Base-by-base conservation (phyloP, 2,113 vertebrate genomes). In the Onychorhynchus coronatus region DNA sequence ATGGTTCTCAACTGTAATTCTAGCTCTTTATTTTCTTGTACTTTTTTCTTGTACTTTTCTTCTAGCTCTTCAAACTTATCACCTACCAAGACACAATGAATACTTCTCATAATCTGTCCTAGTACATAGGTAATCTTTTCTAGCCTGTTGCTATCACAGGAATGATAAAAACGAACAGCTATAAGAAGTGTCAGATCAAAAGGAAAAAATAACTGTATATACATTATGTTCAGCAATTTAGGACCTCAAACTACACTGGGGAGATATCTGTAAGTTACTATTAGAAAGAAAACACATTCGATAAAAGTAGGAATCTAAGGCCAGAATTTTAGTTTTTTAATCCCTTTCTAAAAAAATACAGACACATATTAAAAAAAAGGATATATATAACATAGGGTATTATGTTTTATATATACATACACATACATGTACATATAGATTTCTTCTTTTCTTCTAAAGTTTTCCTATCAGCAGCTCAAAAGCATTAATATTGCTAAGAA, bases 21-120 rank as follows among this genome's bases (percentile, higher is more conserved):
- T 20, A 99, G 93, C 58, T 95, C 98, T 96, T 98, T 99, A 61
- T 98, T 98, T 95, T 99, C 99, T 97, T 99, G 98, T 84, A 98
- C 97, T 95, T 99, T 99, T 94, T 98, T 98, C 92, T 94, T 98
- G 80, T 98, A 99, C 97, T 99, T 99, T 96, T 99, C 98, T 96
- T 99, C 98, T 66, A 99, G 89, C 42, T 99, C 98, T 68, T 99
- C 98, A 70, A 98, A 96, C 85, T 96, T 98, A 27, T 97, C 98
- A 97, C 98, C 99, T 99, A 94, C 68, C 97, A 77, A 90, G 14
- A 91, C 42, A 96, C 6, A 28, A 68, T 12, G 19, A 85, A 91
- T 20, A 72, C 5, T 50, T 41, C 14, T 58, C 41, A 80, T 53
- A 73, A 88, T 16, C 12, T 70, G 12, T 18, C 13, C 79, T 47